Evolutionary conservation across 37 sponge, comb jelly and placozoan genomes (phyloP), one percentile per base, ranked within the genome.

Genomic region (Agelas oroides): DNA sequence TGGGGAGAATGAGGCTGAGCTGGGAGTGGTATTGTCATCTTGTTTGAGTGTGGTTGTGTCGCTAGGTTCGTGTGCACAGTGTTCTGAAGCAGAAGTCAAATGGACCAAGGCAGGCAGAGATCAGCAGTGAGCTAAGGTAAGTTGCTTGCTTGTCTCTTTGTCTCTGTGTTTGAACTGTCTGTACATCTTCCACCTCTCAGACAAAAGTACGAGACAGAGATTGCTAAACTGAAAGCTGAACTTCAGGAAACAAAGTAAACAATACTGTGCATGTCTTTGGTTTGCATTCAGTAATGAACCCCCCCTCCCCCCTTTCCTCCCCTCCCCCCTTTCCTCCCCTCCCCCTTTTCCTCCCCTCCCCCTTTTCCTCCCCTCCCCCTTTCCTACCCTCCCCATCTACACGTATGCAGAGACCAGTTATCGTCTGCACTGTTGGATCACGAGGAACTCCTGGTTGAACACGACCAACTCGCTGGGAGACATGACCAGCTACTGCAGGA

Each of bases 1-100:
- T n/a, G n/a, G n/a, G n/a, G n/a, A n/a, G n/a, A n/a, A n/a, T n/a
- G n/a, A n/a, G n/a, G n/a, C n/a, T n/a, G n/a, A n/a, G n/a, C n/a
- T n/a, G n/a, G n/a, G n/a, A n/a, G n/a, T n/a, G n/a, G n/a, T n/a
- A n/a, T n/a, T n/a, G n/a, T n/a, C n/a, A n/a, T n/a, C n/a, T 8
- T 46, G 46, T 46, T 46, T 46, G 46, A 46, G 8, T 46, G 46
- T 46, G 46, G 8, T 67, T 67, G 64, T 23, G 38, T 38, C 20
- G 21, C 33, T 53, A 95, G 96, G 93, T 95, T 27, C 69, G 96
- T 35, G 96, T 90, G n/a, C 96, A 96, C 37, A 94, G 92, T 96
- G 96, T 96, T 16, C 64, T 96, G 76, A 96, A 96, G 83, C 91
- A 91, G 80, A 86, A 87, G 83, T 71, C 84, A 14, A 62, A 54